These are phyloP conservation scores for Bettongia penicillata DNA, from an alignment of 2,113 vertebrate species.

Conservation along the genomic window DNA sequence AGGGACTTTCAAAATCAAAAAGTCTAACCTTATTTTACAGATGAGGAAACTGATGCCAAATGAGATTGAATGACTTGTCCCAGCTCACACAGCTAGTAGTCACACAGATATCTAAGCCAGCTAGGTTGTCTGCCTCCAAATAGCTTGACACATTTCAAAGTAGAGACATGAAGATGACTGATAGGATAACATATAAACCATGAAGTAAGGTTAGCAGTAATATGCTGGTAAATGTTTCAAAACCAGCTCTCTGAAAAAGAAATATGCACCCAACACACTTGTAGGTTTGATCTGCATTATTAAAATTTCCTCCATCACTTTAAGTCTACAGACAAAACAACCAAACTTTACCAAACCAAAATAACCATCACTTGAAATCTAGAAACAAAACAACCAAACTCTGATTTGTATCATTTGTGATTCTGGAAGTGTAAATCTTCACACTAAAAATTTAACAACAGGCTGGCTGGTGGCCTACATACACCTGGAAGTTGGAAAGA, in stretches of 20 bases:
- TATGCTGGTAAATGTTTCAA: background rate
- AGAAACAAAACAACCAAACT: background rate
- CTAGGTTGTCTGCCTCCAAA: background rate
- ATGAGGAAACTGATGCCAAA: background rate
- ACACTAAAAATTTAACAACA: background rate
- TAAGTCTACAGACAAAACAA: background rate
- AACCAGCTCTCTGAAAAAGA: background rate
- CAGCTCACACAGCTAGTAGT: background rate
- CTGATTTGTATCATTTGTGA: background rate
- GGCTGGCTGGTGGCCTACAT: background rate
- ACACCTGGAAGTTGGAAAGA: background rate
- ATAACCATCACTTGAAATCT: background rate
- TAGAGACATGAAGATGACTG: background rate
- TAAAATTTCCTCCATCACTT: background rate
- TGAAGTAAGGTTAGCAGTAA: background rate
- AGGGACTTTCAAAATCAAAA: background rate
- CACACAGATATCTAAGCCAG: background rate
- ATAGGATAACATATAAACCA: background rate
- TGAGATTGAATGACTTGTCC: background rate
- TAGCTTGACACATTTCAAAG: background rate
- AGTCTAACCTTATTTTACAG: background rate
- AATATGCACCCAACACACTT: background rate
- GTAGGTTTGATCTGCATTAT: background rate
- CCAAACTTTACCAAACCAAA: background rate
- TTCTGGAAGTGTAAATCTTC: background rate